A percentile compares a stretch with the other conserved stretches of the same genome.
These are phyloP conservation scores for Aldabrachelys gigantea DNA, from an alignment of 2,113 vertebrate genomes.

Conservation along the genomic window DNA sequence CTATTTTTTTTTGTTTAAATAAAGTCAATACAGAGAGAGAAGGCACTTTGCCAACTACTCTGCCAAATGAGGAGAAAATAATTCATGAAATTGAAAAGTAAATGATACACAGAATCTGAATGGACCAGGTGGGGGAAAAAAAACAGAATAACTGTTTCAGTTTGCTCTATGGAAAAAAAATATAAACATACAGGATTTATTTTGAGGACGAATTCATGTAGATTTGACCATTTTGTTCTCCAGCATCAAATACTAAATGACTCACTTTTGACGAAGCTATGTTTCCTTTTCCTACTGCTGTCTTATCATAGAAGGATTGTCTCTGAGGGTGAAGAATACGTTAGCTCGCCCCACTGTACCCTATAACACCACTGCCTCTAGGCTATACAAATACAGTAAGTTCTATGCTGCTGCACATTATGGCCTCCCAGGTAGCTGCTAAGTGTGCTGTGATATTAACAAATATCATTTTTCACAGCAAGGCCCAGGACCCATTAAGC, in stretches of 20 bases:
- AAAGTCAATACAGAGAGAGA: constrained; percentile 51
- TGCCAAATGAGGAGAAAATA: constrained; percentile 49
- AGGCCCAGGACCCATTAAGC: too few relatives aligned
- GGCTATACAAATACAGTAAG: not conserved
- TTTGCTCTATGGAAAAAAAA: rapidly evolving
- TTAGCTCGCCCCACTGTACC: not conserved
- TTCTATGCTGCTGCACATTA: not conserved
- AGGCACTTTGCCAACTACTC: constrained; percentile 51
- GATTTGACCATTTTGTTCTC: constrained; percentile 20
- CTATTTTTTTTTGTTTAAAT: constrained; percentile 19
- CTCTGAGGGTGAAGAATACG: not conserved
- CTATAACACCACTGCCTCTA: not conserved
- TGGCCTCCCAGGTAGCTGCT: too few relatives aligned
- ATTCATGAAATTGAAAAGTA: constrained; percentile 49
- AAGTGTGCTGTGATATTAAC: too few relatives aligned
- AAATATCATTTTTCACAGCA: too few relatives aligned
- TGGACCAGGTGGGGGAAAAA: not conserved
- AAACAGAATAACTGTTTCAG: not conserved
- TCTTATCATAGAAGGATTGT: not conserved
- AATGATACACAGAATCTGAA: constrained; percentile 40
- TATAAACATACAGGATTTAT: not conserved
- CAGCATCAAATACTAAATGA: not conserved
- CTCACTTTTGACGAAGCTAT: not conserved
- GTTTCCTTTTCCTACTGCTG: not conserved
- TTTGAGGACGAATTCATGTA: not conserved